Evolutionary conservation across 2,888 invertebrate genomes (phyloP).

Genomic region (Tipula confusa): DNA sequence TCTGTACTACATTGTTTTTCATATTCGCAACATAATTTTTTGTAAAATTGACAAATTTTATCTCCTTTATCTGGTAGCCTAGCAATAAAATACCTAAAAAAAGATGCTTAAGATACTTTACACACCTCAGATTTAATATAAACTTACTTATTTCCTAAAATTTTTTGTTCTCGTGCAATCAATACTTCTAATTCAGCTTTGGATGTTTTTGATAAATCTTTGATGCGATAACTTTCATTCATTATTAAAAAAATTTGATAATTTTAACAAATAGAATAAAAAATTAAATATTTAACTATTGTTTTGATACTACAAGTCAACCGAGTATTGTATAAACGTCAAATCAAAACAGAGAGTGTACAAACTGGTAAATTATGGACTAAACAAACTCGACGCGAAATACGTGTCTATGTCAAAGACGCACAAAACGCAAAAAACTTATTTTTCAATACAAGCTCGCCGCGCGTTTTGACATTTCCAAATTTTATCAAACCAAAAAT

Average conservation of each 20-base stretch:
- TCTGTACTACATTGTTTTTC: slow-evolving; percentile 25
- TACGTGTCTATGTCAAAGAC: too few species aligned
- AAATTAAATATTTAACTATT: too few species aligned
- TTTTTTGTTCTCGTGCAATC: slow-evolving; percentile 43
- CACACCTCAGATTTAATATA: background rate
- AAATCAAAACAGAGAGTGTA: too few species aligned
- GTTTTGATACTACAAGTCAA: too few species aligned
- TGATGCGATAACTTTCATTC: background rate
- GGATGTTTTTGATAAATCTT: slow-evolving; percentile 39
- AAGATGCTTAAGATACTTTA: background rate
- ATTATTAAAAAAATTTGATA: background rate
- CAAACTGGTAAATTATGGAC: too few species aligned
- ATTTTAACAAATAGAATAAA: too few species aligned
- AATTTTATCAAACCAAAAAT: too few species aligned
- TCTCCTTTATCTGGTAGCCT: slow-evolving; percentile 33
- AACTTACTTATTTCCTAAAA: slow-evolving; percentile 45
- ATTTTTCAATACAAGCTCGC: too few species aligned
- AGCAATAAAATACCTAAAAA: background rate
- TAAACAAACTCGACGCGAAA: too few species aligned
- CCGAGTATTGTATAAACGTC: too few species aligned
- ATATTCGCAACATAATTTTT: slow-evolving; percentile 27
- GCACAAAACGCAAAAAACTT: too few species aligned
- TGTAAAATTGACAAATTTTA: slow-evolving; percentile 31
- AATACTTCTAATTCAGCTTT: slow-evolving; percentile 44
- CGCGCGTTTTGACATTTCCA: too few species aligned